Evolutionary conservation across 2,888 invertebrate species (phyloP), one percentile per base, ranked within the genome.

Genomic region (Sussaba pulchella): DNA sequence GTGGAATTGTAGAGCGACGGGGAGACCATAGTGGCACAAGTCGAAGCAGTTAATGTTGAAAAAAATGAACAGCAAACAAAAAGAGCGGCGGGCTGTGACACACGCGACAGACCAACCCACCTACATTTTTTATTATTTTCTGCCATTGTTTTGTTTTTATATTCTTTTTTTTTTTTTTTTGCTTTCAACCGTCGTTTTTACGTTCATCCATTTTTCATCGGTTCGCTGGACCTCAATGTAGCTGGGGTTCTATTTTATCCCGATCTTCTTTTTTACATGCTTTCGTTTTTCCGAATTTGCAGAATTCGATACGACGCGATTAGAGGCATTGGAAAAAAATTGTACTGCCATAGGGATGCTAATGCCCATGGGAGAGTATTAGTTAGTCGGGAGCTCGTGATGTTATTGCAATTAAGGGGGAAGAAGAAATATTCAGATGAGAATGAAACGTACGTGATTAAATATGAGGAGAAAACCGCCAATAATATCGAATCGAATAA

Each of bases 301-400:
- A 36, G 45, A 63, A 43, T 45, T 36, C 45, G 54, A 70, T 57
- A 57, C 54, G 54, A 64, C 57, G 63, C 54, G 54, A 63, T 69
- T 43, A 70, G 43, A 17, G 57, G 31, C 8, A 31, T 8, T 8
- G 31, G 61, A 43, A n/a, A 64, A 31, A 6, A 31, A 31, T 31
- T 6, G 31, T 2, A 31, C 2, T 31, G 4, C 31, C 2, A 31
- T 31, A 31, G 6, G 31, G 6, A 31, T 31, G 6, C 2, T 31
- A 31, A 6, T 6, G 31, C 31, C 6, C 4, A 31, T 31, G 31
- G 4, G 31, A 31, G 6, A 2, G 31, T 31, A 31, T 31, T 31
- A 31, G 31, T 31, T 6, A 31, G 31, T 6, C 31, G 6, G 31
- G 2, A 31, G 6, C 31, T 31, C 6, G 31, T 6, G 6, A 6